Conservation (phyloP, 2,888 invertebrate genomes). For the Syritta pipiens region DNA sequence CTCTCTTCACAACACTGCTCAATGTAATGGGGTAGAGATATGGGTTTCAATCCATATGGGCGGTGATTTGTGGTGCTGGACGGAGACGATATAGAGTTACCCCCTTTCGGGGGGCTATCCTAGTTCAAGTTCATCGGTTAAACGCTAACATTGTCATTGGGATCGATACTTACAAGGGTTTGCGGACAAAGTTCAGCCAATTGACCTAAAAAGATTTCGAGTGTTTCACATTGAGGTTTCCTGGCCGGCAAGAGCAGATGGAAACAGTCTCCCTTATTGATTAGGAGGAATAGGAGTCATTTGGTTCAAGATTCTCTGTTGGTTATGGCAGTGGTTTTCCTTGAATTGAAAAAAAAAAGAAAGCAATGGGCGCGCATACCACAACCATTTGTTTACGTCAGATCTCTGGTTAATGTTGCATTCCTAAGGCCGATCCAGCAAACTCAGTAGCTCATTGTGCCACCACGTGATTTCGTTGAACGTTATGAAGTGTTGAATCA, state of each 20-base stretch:
- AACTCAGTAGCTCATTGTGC: background rate
- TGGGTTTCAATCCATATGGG: constrained; percentile 29
- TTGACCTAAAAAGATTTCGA: background rate
- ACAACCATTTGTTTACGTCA: constrained; percentile 9
- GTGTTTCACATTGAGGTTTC: no score
- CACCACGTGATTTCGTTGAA: constrained; percentile 28
- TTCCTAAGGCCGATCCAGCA: background rate
- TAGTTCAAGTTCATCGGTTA: constrained; percentile 39
- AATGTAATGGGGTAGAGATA: constrained; percentile 42
- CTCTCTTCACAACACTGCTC: constrained; percentile 36
- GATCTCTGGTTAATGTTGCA: constrained; percentile 29
- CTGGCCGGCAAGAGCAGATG: no score
- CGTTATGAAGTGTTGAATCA: constrained; percentile 26
- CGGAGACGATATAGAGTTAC: constrained; percentile 14
- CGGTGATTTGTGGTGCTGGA: background rate
- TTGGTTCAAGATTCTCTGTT: no score
- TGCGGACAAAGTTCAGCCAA: background rate
- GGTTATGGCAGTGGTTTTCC: no score
- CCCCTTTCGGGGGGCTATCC: background rate
- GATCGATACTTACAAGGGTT: constrained; percentile 10
- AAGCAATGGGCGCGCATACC: no score
- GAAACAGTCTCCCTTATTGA: background rate
- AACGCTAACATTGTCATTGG: constrained; percentile 6
- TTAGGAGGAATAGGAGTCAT: constrained; percentile 3
- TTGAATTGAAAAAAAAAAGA: background rate